Conservation (phyloP, 2,888 invertebrate species). For the Villa cingulata region DNA sequence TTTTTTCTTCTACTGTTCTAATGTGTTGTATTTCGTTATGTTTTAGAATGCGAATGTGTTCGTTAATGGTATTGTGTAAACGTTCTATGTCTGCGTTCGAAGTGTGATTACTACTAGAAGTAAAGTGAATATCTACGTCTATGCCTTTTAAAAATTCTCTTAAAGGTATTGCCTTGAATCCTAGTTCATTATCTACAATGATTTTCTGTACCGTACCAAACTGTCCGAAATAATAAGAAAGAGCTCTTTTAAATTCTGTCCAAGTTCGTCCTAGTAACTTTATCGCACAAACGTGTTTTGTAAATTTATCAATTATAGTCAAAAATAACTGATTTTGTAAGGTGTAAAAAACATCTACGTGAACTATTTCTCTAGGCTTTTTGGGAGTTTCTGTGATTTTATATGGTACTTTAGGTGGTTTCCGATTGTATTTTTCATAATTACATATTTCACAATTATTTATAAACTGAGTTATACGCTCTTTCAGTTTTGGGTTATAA, state of each 20-base stretch:
- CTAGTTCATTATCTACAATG: slow-evolving; percentile 13
- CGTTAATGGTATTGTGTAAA: slow-evolving; percentile 15
- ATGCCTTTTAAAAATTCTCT: slow-evolving; percentile 10
- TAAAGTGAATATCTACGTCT: slow-evolving; percentile 13
- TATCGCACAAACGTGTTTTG: slow-evolving; percentile 6
- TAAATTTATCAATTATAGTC: slow-evolving; percentile 8
- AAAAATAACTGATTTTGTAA: slow-evolving; percentile 5
- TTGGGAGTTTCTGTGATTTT: slow-evolving; percentile 2
- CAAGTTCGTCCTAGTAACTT: slow-evolving; percentile 4
- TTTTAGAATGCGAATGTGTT: slow-evolving; percentile 14
- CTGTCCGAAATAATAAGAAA: no score
- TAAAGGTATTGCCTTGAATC: slow-evolving; percentile 14
- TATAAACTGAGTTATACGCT: background rate
- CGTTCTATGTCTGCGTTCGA: slow-evolving; percentile 14
- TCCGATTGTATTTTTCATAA: background rate
- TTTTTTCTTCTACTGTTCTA: slow-evolving; percentile 16
- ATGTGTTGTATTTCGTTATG: no score
- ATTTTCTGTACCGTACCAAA: slow-evolving; percentile 12
- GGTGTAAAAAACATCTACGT: slow-evolving; percentile 10
- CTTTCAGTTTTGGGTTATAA: background rate
- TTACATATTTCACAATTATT: background rate
- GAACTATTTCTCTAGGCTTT: slow-evolving; percentile 3
- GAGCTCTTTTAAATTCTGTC: slow-evolving; percentile 6
- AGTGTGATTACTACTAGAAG: slow-evolving; percentile 12
- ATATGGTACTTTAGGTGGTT: background rate